These are phyloP conservation scores for Cynaeus angustus DNA, from an alignment of 2,888 invertebrate genomes.

Conservation along the genomic window DNA sequence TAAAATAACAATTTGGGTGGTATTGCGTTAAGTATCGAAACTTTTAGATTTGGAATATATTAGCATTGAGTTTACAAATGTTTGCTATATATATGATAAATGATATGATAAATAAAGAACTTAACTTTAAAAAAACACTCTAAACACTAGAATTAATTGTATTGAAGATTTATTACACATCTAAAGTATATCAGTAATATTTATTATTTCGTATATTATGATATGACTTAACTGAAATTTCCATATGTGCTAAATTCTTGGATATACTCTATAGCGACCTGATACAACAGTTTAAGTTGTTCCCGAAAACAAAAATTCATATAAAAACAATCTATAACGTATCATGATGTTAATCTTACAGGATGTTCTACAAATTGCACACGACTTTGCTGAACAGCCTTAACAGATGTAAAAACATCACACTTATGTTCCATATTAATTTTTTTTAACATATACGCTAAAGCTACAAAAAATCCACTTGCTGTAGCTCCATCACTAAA, in stretches of 20 bases:
- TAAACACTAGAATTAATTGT: too few species aligned
- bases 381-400: constrained; percentile 8
- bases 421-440: constrained; percentile 14
- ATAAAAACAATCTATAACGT: neutral
- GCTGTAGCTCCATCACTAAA: constrained; percentile 26
- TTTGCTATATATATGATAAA: too few species aligned
- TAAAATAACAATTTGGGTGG: too few species aligned
- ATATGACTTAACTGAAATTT: neutral
- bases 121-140: too few species aligned
- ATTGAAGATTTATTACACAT: too few species aligned
- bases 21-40: too few species aligned
- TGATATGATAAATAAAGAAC: too few species aligned
- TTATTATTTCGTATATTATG: too few species aligned
- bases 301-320: neutral
- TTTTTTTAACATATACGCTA: constrained; percentile 14
- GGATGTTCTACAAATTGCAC: neutral
- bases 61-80: too few species aligned
- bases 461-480: constrained; percentile 20
- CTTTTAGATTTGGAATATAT: too few species aligned
- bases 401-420: constrained; percentile 15
- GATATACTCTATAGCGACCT: constrained; percentile 1
- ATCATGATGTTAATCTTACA: neutral
- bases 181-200: too few species aligned
- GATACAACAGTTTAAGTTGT: constrained; percentile 8
- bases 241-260: constrained; percentile 7